Evolutionary conservation across 2,797 vertebrate species (phyloP), one percentile per base, ranked within the genome.

Genomic region (Danio kyathit): DNA sequence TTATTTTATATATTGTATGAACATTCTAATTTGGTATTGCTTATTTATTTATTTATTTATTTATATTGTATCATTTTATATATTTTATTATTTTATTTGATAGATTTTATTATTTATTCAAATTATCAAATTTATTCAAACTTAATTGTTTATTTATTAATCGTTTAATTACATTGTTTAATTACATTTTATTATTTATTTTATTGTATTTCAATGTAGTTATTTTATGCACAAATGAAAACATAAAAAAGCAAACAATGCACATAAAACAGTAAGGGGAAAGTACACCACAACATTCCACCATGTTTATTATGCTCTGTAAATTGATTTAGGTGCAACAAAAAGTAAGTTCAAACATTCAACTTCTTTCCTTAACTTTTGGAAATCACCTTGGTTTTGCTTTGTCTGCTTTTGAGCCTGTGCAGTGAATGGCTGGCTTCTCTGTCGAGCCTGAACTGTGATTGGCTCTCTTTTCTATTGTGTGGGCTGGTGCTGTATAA

Each of bases 401-500:
- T 5, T 43, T n/a, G 13, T 16, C 56, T 74, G 21, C 21, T 17
- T 73, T 44, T 12, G 8, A 59, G 43, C 54, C 41, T 48, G 3
- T 17, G 29, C 29, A 3, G 29, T 29, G 29, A 29, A 29, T 29
- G 29, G 29, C 29, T 29, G 29, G 29, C 29, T 29, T 29, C 29
- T 29, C 29, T 29, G 29, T 29, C 29, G 29, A 29, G 72, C 63
- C 51, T 73, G 12, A 29, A 16, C 46, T 60, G 56, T 87, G 87
- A 94, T 94, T 93, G 92, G 92, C 86, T 84, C 13, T 56, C 66
- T 81, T 5, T 17, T 21, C 63, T 80, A 82, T 84, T 83, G 40
- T 48, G 81, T 84, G 75, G 75, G 67, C 76, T 80, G 76, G 65
- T 12, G 75, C 77, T 71, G 79, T 91, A 93, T 93, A 93, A 93